phyloP scores from a whole-genome alignment of 2,113 vertebrate genomes.

The Petrocephalus microphthalmus region DNA sequence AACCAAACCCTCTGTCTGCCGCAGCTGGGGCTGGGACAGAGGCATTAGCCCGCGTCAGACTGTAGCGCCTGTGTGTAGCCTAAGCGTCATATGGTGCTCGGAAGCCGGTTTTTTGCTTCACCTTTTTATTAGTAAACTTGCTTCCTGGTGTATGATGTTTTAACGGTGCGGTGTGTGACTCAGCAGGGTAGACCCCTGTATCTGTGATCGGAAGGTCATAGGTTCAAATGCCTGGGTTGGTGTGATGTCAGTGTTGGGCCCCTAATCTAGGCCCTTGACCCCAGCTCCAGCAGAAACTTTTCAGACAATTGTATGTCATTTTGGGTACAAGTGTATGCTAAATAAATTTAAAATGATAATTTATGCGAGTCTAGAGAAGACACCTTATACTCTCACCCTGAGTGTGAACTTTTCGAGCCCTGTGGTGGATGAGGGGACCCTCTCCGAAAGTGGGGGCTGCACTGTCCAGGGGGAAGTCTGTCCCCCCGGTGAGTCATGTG shows the following conservation, averaged over 20 bases:
- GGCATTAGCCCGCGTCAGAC: neutral
- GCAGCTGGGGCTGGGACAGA: neutral
- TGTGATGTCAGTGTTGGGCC: neutral
- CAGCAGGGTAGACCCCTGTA: neutral
- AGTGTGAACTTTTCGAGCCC: neutral
- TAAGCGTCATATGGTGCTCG: neutral
- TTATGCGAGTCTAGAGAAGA: neutral
- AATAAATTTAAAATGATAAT: neutral
- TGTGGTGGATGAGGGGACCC: neutral
- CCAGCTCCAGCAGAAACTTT: neutral
- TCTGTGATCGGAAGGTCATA: neutral
- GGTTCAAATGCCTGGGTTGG: neutral
- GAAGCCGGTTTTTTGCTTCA: neutral
- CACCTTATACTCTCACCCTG: neutral
- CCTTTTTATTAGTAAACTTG: neutral
- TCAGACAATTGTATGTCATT: neutral
- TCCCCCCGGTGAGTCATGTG: too few species aligned
- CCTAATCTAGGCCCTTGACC: neutral
- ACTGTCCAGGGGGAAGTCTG: too few species aligned
- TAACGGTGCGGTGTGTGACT: neutral
- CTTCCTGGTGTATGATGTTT: neutral
- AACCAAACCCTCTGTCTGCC: neutral
- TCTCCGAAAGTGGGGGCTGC: neutral
- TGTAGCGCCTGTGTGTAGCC: neutral
- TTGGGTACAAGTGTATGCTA: neutral